Conservation (phyloP, 2,113 vertebrate genomes). For the Amblyornis subalaris region DNA sequence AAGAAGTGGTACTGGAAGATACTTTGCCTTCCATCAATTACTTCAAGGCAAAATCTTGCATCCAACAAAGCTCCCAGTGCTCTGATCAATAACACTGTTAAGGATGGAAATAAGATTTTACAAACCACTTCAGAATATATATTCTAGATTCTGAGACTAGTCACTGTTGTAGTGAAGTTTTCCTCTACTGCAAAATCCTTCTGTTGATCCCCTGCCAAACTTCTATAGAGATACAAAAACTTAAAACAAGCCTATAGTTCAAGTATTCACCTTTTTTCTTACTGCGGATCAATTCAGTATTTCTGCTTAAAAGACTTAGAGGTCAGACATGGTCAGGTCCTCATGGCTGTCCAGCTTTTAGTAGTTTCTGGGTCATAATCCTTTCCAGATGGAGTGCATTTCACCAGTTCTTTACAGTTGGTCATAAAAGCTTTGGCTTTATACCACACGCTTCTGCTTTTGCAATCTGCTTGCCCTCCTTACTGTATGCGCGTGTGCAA, state of each 20-base stretch:
- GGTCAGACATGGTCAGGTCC: neutral
- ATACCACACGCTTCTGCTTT: conserved; percentile 18
- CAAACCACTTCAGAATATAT: neutral
- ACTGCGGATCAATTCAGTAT: neutral
- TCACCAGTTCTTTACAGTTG: conserved; percentile 12
- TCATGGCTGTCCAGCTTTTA: conserved; percentile 28
- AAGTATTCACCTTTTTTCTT: neutral
- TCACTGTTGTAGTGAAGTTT: neutral
- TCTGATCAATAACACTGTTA: neutral
- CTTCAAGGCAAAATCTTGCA: neutral
- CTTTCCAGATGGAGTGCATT: conserved; percentile 47
- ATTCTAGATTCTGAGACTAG: neutral
- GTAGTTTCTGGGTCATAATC: conserved; percentile 40
- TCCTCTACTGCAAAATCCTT: neutral
- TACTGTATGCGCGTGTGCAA: conserved; percentile 19
- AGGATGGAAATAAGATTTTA: neutral
- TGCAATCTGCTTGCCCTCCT: conserved; percentile 4
- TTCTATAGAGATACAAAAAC: neutral
- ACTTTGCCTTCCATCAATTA: neutral
- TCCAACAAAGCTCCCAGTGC: neutral
- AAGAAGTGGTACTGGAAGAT: neutral
- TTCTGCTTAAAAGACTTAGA: neutral
- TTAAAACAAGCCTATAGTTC: neutral
- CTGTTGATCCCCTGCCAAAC: neutral
- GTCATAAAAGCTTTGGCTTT: conserved; percentile 4